Conservation (phyloP, 2,113 vertebrate genomes). For the Nematolebias whitei region DNA sequence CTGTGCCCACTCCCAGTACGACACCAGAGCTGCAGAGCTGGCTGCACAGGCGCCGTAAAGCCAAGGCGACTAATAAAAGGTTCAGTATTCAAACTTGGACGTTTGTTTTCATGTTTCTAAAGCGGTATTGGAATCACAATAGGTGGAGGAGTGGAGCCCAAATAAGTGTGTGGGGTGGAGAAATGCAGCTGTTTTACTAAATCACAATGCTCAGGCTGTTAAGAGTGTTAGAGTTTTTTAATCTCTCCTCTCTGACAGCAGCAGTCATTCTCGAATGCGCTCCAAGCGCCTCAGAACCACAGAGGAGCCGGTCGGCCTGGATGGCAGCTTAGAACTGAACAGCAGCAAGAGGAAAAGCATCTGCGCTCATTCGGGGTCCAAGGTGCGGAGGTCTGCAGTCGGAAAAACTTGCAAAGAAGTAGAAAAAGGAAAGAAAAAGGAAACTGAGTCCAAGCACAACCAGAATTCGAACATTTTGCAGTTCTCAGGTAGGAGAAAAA, state of each 20-base stretch:
- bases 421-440: slow-evolving; percentile 60
- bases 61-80: slow-evolving; percentile 76
- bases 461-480: slow-evolving; percentile 51
- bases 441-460: slow-evolving; percentile 53
- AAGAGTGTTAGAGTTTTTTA: neutral
- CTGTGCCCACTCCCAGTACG: slow-evolving; percentile 86
- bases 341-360: slow-evolving; percentile 65
- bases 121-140: neutral
- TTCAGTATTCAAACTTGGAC: slow-evolving; percentile 54
- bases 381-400: slow-evolving; percentile 49
- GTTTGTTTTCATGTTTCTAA: neutral
- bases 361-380: slow-evolving; percentile 50
- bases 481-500: slow-evolving; percentile 67
- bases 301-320: slow-evolving; percentile 75
- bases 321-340: slow-evolving; percentile 56
- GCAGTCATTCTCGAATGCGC: slow-evolving; percentile 82
- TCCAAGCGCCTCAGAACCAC: slow-evolving; percentile 89
- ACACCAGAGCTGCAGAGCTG: slow-evolving; percentile 91
- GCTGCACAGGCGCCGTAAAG: slow-evolving; percentile 84
- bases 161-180: neutral
- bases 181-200: too few species aligned
- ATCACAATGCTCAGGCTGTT: too few species aligned
- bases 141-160: neutral
- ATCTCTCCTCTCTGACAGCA: slow-evolving; percentile 44
- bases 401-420: slow-evolving; percentile 44